Conservation (phyloP, 2,797 vertebrate genomes). For the Pelobates cultripes region DNA sequence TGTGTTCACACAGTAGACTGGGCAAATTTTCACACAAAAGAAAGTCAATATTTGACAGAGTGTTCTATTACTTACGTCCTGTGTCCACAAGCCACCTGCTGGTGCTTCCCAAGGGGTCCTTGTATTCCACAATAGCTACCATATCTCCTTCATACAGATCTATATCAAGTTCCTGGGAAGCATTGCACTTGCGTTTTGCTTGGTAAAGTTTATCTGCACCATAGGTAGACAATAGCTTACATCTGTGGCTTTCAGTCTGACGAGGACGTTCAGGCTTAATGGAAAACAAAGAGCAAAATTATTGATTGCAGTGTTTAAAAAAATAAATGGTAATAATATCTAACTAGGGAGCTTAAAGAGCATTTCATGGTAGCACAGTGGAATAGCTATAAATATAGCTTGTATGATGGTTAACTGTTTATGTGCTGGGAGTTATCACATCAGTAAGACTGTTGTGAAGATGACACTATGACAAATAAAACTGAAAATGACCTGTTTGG, state of each 20-base stretch:
- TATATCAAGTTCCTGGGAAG: constrained; percentile 89
- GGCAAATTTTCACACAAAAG: constrained; percentile 14
- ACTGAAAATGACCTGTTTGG: too few relatives aligned
- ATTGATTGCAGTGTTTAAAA: background rate
- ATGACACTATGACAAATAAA: too few relatives aligned
- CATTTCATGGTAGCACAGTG: constrained; percentile 46
- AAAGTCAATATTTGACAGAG: constrained; percentile 47
- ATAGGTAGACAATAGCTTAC: constrained; percentile 78
- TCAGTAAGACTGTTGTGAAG: too few relatives aligned
- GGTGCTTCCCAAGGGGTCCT: constrained; percentile 87
- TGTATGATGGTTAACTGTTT: background rate
- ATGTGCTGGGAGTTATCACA: too few relatives aligned
- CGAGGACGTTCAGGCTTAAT: constrained; percentile 76
- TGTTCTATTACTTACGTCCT: constrained; percentile 79
- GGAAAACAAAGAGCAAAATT: constrained; percentile 11
- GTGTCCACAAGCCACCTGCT: constrained; percentile 94
- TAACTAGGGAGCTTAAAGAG: constrained; percentile 19
- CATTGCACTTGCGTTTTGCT: constrained; percentile 95
- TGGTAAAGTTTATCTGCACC: constrained; percentile 76
- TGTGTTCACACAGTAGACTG: constrained; percentile 18
- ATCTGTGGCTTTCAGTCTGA: constrained; percentile 84
- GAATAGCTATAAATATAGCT: constrained; percentile 39
- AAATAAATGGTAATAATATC: constrained; percentile 11
- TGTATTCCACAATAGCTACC: constrained; percentile 88
- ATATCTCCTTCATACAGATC: constrained; percentile 91